Evolutionary conservation across 2,797 vertebrate genomes (phyloP).

Genomic region (Aeoliscus strigatus): DNA sequence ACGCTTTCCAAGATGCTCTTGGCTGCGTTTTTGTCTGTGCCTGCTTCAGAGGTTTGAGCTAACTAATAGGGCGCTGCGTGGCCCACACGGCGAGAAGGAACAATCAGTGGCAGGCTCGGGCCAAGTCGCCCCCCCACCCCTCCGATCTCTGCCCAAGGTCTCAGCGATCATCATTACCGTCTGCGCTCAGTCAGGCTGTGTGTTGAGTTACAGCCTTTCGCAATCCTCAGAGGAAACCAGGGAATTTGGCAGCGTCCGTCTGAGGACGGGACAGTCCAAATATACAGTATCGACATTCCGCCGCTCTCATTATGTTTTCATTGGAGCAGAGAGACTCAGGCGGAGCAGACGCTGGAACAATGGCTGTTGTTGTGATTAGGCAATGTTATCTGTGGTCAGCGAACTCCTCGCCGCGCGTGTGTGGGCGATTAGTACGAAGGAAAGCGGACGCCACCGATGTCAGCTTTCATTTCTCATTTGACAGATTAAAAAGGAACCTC

Average conservation of each 20-base stretch:
- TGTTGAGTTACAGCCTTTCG: conserved; percentile 65
- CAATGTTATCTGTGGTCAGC: conserved; percentile 24
- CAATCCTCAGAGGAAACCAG: conserved; percentile 63
- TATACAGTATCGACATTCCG: conserved; percentile 56
- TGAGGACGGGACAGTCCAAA: conserved; percentile 59
- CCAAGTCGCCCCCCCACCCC: conserved; percentile 58
- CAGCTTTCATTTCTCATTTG: conserved; percentile 44
- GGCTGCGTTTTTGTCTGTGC: conserved; percentile 7
- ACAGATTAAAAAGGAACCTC: conserved; percentile 9
- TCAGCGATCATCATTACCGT: conserved; percentile 65
- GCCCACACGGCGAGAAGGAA: conserved; percentile 45
- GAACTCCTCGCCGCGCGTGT: conserved; percentile 11
- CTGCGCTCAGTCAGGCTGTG: conserved; percentile 55
- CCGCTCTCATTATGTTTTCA: conserved; percentile 51
- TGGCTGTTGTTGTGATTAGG: conserved; percentile 16
- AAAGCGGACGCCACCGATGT: conserved; percentile 20
- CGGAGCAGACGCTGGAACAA: conserved; percentile 11
- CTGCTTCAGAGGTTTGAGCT: conserved; percentile 28
- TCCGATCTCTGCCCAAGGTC: conserved; percentile 58
- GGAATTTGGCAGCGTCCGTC: conserved; percentile 55
- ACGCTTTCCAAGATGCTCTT: conserved; percentile 25
- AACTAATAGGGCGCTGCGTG: conserved; percentile 15
- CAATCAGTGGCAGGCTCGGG: conserved; percentile 36
- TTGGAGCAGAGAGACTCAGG: conserved; percentile 32
- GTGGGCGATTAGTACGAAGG: conserved; percentile 32